These are phyloP conservation scores for Harpalus rubripes DNA, from an alignment of 2,888 invertebrate species.

Conservation along the genomic window DNA sequence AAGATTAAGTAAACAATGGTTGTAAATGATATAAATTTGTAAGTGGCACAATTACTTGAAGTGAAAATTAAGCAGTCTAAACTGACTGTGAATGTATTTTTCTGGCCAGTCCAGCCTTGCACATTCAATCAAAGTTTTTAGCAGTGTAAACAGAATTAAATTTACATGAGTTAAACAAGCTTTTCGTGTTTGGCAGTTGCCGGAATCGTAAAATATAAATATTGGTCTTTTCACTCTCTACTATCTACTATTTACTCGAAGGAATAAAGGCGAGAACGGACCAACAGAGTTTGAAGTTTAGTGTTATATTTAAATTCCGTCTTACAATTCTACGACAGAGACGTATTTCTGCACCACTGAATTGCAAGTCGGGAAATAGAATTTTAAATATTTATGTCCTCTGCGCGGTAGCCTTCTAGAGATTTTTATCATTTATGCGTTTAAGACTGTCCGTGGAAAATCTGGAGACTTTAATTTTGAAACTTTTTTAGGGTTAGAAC, in stretches of 20 bases:
- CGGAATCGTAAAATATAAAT: slow-evolving; percentile 38
- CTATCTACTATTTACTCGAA: neutral
- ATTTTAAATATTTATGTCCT: slow-evolving; percentile 16
- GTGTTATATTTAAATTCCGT: slow-evolving; percentile 21
- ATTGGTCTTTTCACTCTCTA: neutral
- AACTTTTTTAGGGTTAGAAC: neutral
- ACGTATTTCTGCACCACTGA: slow-evolving; percentile 1
- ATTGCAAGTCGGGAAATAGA: slow-evolving; percentile 9
- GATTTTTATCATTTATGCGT: slow-evolving; percentile 3
- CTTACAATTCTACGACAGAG: neutral
- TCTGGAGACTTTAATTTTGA: neutral
- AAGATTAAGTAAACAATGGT: too few relatives aligned
- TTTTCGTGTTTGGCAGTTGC: slow-evolving; percentile 6
- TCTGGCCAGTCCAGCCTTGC: too few relatives aligned
- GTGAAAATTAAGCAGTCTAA: too few relatives aligned
- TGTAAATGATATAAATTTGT: too few relatives aligned
- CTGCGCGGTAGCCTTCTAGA: neutral
- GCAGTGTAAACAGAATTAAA: slow-evolving; percentile 49
- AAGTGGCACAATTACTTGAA: too few relatives aligned
- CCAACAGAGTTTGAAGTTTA: neutral
- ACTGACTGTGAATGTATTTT: too few relatives aligned
- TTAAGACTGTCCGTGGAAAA: neutral
- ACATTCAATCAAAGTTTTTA: slow-evolving; percentile 42
- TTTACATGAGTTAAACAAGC: slow-evolving; percentile 42
- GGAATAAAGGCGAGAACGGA: neutral